Evolutionary conservation across 2,888 invertebrate species (phyloP), one percentile per base, ranked within the genome.

Genomic region (Ramazzottius varieornatus): DNA sequence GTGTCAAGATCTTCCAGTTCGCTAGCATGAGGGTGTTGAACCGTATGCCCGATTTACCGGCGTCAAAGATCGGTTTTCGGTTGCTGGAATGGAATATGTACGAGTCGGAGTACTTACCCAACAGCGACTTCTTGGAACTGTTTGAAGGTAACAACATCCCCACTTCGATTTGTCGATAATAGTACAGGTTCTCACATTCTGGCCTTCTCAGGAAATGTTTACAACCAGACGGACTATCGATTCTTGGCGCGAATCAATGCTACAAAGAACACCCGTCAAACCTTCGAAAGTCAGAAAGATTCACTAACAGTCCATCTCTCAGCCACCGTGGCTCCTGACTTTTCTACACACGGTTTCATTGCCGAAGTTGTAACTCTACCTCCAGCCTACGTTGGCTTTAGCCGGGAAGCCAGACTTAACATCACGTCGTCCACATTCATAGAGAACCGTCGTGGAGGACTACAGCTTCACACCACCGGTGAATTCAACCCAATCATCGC

Each of bases 291-390:
- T 29, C 32, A 65, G 16, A 69, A 67, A n/a, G 66, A 46, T 64
- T 70, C 71, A 24, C 76, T 98, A 70, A 91, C 91, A 71, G 80
- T 98, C 0, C 86, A 89, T 72, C 76, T 96, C 32, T 88, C 92
- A 72, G 92, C 93, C 0, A 93, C 92, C 70, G 92, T 94, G 32
- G 94, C 94, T 1, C 88, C 91, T 40, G 8, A 40, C 8, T 40
- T 40, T 40, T 54, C 54, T 70, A 54, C 54, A 24, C 87, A 92
- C 75, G 98, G 98, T 32, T 98, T 98, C 73, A 86, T 98, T 68
- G 98, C 96, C 24, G 96, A 98, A 79, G 83, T 98, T 65, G 86
- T 94, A 0, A 91, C 92, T 0, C 78, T 94, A 46, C 96, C 98
- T 0, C 54, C 68, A 72, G 32, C 71, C 74, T 32, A 73, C 73